A percentile compares a stretch with the other conserved stretches of the same genome.
These are phyloP conservation scores for Argyrosomus japonicus DNA, from an alignment of 2,113 vertebrate species.

Conservation along the genomic window DNA sequence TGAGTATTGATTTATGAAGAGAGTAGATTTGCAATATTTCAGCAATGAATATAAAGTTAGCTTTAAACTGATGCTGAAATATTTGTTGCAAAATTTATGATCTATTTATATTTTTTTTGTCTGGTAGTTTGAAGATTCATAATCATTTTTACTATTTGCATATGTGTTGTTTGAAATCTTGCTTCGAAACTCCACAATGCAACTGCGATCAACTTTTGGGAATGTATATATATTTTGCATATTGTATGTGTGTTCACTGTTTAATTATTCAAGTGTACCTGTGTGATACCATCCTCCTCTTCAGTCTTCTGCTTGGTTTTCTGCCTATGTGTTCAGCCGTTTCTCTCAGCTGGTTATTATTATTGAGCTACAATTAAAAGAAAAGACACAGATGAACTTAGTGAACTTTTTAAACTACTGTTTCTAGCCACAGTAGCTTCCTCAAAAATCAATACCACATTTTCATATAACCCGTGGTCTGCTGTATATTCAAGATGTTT, in stretches of 20 bases:
- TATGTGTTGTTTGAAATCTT: neutral
- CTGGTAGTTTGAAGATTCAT: neutral
- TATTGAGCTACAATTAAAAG: neutral
- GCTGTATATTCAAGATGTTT: neutral
- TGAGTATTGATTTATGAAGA: neutral
- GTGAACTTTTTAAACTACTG: neutral
- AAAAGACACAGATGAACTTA: neutral
- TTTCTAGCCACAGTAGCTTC: neutral
- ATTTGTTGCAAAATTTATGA: neutral
- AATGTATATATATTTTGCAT: neutral
- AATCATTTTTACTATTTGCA: no score
- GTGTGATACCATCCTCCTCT: neutral
- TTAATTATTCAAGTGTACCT: neutral
- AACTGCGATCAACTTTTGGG: neutral
- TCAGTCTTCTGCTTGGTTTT: neutral
- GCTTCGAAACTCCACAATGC: neutral
- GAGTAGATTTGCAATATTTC: neutral
- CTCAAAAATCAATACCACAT: neutral
- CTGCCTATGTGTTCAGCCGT: neutral
- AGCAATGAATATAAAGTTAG: neutral
- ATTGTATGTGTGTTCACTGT: neutral
- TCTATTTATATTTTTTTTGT: neutral
- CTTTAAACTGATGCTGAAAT: neutral
- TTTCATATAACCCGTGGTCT: neutral
- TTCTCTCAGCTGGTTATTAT: neutral